Percentiles rank a stretch among this genome's conserved stretches.
Evolutionary conservation across 2,797 vertebrate genomes (phyloP).

Genomic region (Babyrousa celebensis): DNA sequence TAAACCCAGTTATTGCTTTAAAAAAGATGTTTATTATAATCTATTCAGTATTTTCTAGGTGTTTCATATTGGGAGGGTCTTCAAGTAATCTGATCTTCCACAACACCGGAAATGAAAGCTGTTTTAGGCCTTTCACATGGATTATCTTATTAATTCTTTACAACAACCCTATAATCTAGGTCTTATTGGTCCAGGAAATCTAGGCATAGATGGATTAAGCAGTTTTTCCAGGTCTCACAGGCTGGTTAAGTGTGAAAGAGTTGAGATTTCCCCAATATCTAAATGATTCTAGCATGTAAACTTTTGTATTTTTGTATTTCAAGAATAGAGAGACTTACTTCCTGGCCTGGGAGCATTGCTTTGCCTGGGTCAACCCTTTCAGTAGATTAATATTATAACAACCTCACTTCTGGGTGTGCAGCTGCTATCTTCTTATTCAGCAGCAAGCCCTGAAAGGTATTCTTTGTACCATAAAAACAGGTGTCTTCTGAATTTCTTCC

Average conservation of each 20-base stretch:
- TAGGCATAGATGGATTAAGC: neutral
- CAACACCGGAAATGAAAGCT: slow-evolving; percentile 68
- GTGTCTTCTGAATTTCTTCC: neutral
- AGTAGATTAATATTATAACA: neutral
- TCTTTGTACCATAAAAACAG: neutral
- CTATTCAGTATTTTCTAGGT: slow-evolving; percentile 71
- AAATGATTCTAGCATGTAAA: neutral
- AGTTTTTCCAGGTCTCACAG: neutral
- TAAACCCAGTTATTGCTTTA: slow-evolving; percentile 70
- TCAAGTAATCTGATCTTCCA: slow-evolving; percentile 46
- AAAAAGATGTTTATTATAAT: slow-evolving; percentile 71
- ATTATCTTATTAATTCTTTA: slow-evolving; percentile 71
- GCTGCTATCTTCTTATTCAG: slow-evolving; percentile 14
- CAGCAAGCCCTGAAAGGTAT: neutral
- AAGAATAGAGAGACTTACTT: neutral
- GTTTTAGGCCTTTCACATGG: neutral
- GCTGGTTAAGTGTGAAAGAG: neutral
- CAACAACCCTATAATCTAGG: neutral
- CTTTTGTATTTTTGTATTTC: neutral
- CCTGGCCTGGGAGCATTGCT: neutral
- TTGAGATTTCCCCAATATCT: neutral
- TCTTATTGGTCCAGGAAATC: neutral
- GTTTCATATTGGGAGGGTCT: slow-evolving; percentile 76
- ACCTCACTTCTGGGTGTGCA: neutral
- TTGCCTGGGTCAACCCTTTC: neutral